Evolutionary conservation across 2,888 invertebrate species (phyloP).

Genomic region (Nudaria mundana): DNA sequence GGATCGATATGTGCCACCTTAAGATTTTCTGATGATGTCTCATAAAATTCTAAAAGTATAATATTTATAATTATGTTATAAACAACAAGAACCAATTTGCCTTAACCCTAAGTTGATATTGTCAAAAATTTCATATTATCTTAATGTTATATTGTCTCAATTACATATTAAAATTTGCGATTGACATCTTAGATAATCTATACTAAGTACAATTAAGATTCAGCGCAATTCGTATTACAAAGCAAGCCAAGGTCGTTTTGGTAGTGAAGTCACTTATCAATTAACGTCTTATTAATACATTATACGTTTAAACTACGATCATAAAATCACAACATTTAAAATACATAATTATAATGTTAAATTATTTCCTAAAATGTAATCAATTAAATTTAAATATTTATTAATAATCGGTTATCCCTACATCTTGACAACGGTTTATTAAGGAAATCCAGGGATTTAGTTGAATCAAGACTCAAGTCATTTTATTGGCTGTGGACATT

Average conservation of each 20-base stretch:
- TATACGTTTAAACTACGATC: conserved; percentile 18
- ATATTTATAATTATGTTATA: background rate
- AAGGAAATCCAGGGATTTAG: too few species aligned
- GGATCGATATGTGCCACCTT: too few species aligned
- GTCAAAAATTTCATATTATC: conserved; percentile 13
- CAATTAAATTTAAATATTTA: conserved; percentile 24
- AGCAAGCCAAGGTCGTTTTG: conserved; percentile 67
- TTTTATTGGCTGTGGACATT: too few species aligned
- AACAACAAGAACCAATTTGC: conserved; percentile 1
- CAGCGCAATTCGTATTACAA: conserved; percentile 39
- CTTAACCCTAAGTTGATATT: conserved; percentile 8
- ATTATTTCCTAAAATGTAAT: conserved; percentile 56
- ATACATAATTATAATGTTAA: conserved; percentile 40
- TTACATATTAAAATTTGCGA: conserved; percentile 57
- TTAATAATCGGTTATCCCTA: conserved; percentile 31
- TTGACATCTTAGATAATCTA: conserved; percentile 57
- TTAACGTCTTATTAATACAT: conserved; percentile 10
- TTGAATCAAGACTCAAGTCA: too few species aligned
- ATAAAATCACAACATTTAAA: conserved; percentile 57
- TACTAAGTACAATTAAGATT: conserved; percentile 34
- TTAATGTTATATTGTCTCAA: conserved; percentile 7
- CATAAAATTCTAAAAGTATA: too few species aligned
- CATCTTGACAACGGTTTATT: conserved; percentile 27
- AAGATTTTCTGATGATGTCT: too few species aligned
- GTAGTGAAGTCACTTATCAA: conserved; percentile 50